Evolutionary conservation across 2,888 invertebrate species (phyloP).

Genomic region (Lymantria monacha): DNA sequence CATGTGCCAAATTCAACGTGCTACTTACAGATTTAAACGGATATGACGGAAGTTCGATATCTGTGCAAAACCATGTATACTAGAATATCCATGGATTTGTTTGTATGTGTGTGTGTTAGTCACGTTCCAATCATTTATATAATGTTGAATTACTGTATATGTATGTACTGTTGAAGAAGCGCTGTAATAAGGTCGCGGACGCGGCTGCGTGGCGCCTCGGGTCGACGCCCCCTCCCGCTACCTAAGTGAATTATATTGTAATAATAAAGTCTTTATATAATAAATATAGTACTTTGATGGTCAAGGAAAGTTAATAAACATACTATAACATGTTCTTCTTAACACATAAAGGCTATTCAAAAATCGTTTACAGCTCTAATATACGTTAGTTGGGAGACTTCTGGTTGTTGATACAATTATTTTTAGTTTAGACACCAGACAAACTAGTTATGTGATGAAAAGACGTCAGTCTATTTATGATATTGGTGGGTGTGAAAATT

Average conservation of each 20-base stretch:
- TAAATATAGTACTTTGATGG: constrained; percentile 10
- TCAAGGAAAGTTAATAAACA: constrained; percentile 17
- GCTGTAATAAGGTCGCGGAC: constrained; percentile 71
- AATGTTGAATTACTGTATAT: constrained; percentile 34
- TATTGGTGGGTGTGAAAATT: constrained; percentile 8
- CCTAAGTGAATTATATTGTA: constrained; percentile 54
- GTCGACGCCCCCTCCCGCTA: constrained; percentile 60
- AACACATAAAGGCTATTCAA: neutral
- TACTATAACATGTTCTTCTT: constrained; percentile 6
- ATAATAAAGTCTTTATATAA: constrained; percentile 36
- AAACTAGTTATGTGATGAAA: constrained; percentile 8
- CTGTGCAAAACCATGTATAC: constrained; percentile 14
- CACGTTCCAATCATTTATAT: constrained; percentile 30
- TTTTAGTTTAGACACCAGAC: constrained; percentile 6
- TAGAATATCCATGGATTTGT: constrained; percentile 20
- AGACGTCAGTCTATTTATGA: constrained; percentile 10
- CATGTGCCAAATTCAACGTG: constrained; percentile 26
- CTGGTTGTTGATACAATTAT: constrained; percentile 1
- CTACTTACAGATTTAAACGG: constrained; percentile 34
- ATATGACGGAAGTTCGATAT: constrained; percentile 28
- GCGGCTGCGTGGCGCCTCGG: constrained; percentile 67
- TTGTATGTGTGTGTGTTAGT: constrained; percentile 29
- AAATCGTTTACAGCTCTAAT: neutral
- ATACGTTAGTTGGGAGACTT: neutral
- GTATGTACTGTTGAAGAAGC: constrained; percentile 37